These are phyloP conservation scores for Sipha maydis DNA, from an alignment of 2,888 invertebrate species.

Conservation along the genomic window DNA sequence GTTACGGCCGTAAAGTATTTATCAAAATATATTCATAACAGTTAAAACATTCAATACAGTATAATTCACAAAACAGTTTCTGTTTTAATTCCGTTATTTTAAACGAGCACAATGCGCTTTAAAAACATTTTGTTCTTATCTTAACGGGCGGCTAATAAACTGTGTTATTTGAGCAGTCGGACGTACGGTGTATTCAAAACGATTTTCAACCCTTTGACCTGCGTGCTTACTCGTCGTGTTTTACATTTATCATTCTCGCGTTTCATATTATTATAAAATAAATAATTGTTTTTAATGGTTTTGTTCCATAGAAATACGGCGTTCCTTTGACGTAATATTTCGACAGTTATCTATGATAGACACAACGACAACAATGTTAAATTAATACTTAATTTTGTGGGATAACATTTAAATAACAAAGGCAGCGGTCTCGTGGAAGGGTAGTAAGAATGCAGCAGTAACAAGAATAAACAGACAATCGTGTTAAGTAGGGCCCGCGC, in stretches of 20 bases:
- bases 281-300: constrained; percentile 49
- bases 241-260: constrained; percentile 51
- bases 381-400: constrained; percentile 61
- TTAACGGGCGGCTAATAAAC: background rate
- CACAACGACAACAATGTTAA: constrained; percentile 50
- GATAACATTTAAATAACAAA: constrained; percentile 51
- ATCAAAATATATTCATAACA: too few species aligned
- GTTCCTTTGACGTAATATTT: constrained; percentile 52
- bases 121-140: background rate
- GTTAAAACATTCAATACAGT: too few species aligned
- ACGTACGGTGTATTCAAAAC: background rate
- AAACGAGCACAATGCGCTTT: background rate
- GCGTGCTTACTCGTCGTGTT: background rate
- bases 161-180: background rate
- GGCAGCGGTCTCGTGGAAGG: background rate
- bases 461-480: constrained; percentile 38
- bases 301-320: background rate
- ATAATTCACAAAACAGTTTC: background rate
- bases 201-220: constrained; percentile 32
- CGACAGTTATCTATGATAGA: constrained; percentile 50
- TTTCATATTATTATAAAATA: constrained; percentile 36
- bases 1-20: too few species aligned
- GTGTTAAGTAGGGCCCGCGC: constrained; percentile 53
- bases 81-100: background rate
- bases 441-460: constrained; percentile 1